Conservation (phyloP, 2,888 invertebrate species). For the Melanostoma scalare region DNA sequence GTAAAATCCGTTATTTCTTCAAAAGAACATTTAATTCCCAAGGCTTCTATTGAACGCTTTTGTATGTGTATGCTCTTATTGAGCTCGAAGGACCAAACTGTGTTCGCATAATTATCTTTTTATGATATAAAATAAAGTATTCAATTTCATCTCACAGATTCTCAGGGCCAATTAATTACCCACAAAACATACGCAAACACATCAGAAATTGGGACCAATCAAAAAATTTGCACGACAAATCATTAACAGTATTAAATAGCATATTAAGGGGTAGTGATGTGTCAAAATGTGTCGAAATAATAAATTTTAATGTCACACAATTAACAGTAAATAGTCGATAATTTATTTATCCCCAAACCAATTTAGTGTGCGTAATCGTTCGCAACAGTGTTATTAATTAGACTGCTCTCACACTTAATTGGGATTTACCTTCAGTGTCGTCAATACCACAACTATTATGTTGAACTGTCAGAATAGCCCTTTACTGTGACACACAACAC, state of each 20-base stretch:
- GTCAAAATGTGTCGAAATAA: conserved; percentile 30
- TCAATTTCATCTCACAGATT: no score
- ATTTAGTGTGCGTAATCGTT: conserved; percentile 69
- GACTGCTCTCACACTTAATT: conserved; percentile 46
- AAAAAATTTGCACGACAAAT: conserved; percentile 31
- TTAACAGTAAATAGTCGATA: conserved; percentile 69
- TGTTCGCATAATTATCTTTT: no score
- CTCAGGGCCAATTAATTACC: conserved; percentile 36
- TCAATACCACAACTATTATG: neutral
- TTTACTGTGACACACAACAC: conserved; percentile 7
- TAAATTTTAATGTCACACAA: conserved; percentile 63
- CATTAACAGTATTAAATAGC: no score
- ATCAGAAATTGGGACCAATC: conserved; percentile 24
- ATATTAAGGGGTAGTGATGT: neutral
- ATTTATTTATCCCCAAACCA: conserved; percentile 69
- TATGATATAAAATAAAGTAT: no score
- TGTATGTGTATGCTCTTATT: no score
- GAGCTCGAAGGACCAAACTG: no score
- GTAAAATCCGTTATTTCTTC: no score
- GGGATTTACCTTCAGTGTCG: conserved; percentile 39
- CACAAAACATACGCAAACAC: conserved; percentile 4
- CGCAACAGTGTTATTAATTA: conserved; percentile 70
- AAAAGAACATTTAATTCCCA: no score
- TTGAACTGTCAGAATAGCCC: conserved; percentile 23
- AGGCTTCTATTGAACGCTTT: no score